Percentiles rank a stretch among this genome's conserved stretches.
These are phyloP conservation scores for Xestia xanthographa DNA, from an alignment of 2,888 invertebrate genomes.

Conservation along the genomic window DNA sequence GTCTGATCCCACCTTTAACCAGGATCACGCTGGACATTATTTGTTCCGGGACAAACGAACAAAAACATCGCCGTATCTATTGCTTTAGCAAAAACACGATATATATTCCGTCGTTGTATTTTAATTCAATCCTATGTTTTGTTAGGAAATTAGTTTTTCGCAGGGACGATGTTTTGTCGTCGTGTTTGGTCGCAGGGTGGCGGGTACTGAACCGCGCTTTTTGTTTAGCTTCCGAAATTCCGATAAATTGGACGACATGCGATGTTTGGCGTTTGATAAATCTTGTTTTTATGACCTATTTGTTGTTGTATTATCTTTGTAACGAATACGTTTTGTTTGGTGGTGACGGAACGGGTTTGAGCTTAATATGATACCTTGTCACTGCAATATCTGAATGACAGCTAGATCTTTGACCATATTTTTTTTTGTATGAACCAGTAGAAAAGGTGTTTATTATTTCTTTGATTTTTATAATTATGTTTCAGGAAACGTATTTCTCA, in stretches of 20 bases:
- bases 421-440: too few relatives aligned
- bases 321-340: constrained; percentile 41
- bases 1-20: constrained; percentile 32
- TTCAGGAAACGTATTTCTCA: not conserved
- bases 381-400: not conserved
- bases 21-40: constrained; percentile 43
- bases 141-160: constrained; percentile 62
- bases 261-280: constrained; percentile 50
- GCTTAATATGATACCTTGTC: constrained; percentile 6
- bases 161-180: constrained; percentile 50
- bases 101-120: constrained; percentile 58
- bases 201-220: constrained; percentile 46
- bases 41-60: constrained; percentile 60
- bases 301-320: constrained; percentile 52
- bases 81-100: constrained; percentile 55
- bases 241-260: constrained; percentile 54
- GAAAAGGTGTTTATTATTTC: not conserved
- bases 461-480: not conserved
- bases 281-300: constrained; percentile 58
- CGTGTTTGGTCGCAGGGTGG: constrained; percentile 35
- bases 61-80: constrained; percentile 62
- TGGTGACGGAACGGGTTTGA: not conserved
- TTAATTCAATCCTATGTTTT: constrained; percentile 67
- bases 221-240: constrained; percentile 48
- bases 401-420: not conserved